A percentile compares a stretch with the other conserved stretches of the same genome.
Conservation (phyloP, 2,888 invertebrate species). For the Trissolcus japonicus region DNA sequence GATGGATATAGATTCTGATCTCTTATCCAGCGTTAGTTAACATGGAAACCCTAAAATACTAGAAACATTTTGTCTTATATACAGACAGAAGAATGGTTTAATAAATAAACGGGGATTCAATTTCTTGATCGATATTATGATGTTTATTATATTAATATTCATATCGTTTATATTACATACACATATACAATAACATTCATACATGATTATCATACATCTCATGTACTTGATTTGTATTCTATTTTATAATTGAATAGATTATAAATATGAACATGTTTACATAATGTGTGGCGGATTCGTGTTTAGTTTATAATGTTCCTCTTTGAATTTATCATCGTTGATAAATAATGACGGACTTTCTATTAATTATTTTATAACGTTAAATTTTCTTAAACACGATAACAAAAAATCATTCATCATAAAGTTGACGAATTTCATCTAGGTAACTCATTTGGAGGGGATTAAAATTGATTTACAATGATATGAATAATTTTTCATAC, state of each 20-base stretch:
- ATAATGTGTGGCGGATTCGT: conserved; percentile 8
- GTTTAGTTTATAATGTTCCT: neutral
- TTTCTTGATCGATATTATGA: conserved; percentile 24
- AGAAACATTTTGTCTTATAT: neutral
- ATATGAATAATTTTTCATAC: neutral
- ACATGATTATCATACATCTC: conserved; percentile 47
- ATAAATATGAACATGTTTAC: conserved; percentile 18
- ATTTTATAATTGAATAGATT: conserved; percentile 24
- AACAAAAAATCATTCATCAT: too few species aligned
- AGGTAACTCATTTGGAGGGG: too few species aligned
- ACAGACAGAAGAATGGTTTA: neutral
- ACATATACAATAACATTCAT: conserved; percentile 46
- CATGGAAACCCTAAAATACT: too few species aligned
- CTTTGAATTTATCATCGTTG: neutral
- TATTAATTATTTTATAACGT: too few species aligned
- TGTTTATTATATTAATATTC: conserved; percentile 43
- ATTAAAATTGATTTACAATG: too few species aligned
- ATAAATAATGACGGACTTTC: too few species aligned
- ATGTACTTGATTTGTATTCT: conserved; percentile 31
- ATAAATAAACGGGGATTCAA: neutral
- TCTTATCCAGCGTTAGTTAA: too few species aligned
- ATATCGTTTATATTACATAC: conserved; percentile 45
- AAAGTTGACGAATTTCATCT: too few species aligned
- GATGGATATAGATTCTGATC: too few species aligned
- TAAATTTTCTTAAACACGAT: too few species aligned